phyloP scores from a whole-genome alignment of 53 echinoderm and acorn worm genomes.

The Actinopyga echinites region DNA sequence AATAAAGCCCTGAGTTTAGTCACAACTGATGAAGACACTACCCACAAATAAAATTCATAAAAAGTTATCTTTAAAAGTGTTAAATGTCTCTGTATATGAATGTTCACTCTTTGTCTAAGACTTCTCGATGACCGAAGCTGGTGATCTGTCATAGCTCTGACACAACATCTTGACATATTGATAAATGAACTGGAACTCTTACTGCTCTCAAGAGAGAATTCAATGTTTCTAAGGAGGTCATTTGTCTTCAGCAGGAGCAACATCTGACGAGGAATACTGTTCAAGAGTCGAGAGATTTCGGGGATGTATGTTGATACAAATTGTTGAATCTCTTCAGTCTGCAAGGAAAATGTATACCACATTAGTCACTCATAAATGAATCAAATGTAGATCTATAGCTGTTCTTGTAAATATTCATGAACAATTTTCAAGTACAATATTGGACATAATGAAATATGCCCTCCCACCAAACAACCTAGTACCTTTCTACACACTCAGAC shows the following conservation, averaged over 20 bases:
- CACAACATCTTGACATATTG: conserved; percentile 97
- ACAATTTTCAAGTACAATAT: too few species aligned
- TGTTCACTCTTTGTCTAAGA: conserved; percentile 51
- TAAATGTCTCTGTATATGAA: conserved; percentile 52
- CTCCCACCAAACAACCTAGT: too few species aligned
- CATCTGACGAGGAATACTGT: conserved; percentile 91
- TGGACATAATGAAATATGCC: too few species aligned
- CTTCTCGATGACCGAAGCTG: conserved; percentile 47
- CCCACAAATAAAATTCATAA: conserved; percentile 81
- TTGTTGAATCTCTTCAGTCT: conserved; percentile 75
- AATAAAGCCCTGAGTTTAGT: background rate
- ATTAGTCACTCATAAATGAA: background rate
- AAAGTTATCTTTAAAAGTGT: conserved; percentile 69
- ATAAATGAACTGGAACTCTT: conserved; percentile 96
- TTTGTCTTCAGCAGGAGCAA: conserved; percentile 95
- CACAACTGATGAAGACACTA: conserved; percentile 27
- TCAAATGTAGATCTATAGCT: background rate
- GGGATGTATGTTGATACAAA: conserved; percentile 80
- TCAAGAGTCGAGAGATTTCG: conserved; percentile 83
- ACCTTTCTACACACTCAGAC: too few species aligned
- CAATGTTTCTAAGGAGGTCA: conserved; percentile 92
- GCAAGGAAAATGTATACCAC: background rate
- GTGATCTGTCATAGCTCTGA: conserved; percentile 77
- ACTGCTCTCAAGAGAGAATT: conserved; percentile 71
- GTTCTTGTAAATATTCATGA: too few species aligned